These are phyloP conservation scores for human (Homo sapiens) DNA, from an alignment of 2,113 vertebrate genomes.

Conservation along the genomic window DNA sequence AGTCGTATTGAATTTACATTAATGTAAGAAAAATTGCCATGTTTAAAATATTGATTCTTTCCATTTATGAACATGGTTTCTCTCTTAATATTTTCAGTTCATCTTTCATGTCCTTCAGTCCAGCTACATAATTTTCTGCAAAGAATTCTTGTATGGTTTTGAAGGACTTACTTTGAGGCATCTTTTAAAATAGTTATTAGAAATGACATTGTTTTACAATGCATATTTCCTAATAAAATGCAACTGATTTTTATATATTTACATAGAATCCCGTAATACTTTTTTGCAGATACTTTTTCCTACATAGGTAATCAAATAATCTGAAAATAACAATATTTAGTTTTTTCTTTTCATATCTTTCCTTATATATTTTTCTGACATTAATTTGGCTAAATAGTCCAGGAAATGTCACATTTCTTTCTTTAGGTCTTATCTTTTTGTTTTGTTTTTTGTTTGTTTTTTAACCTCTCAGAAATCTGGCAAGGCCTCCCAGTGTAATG, in stretches of 20 bases:
- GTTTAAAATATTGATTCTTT: background rate
- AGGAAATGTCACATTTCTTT: background rate
- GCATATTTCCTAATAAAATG: too few relatives aligned
- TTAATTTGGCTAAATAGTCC: background rate
- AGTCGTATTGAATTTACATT: background rate
- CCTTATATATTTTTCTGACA: background rate
- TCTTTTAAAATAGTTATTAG: background rate
- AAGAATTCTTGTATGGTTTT: background rate
- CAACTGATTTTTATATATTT: background rate
- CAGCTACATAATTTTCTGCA: background rate
- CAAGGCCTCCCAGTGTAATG: background rate
- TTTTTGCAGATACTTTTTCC: background rate
- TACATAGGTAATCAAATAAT: background rate
- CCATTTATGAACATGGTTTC: background rate
- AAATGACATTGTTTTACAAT: background rate
- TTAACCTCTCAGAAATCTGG: background rate
- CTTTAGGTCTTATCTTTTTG: background rate
- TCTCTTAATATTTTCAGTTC: background rate
- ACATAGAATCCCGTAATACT: background rate
- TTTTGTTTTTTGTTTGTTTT: background rate
- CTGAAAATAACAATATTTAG: background rate
- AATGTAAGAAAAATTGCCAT: background rate
- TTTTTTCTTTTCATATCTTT: background rate
- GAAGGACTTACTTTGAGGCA: background rate
- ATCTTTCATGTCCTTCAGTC: background rate